phyloP scores from a whole-genome alignment of 2,797 vertebrate species.

The Argya squamiceps region DNA sequence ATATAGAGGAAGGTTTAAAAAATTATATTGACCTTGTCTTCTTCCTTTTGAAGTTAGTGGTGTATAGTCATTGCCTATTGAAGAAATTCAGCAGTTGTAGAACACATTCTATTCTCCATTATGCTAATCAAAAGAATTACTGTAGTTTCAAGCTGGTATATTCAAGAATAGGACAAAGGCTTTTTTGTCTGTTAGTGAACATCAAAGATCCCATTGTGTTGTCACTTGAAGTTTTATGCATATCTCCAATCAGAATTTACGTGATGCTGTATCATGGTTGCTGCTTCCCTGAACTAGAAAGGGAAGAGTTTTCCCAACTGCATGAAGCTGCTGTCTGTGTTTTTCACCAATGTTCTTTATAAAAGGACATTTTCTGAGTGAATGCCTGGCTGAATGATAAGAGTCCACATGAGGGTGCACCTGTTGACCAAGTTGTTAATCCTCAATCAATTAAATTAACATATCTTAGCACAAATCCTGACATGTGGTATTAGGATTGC shows the following conservation, averaged over 20 bases:
- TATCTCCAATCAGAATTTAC: not conserved
- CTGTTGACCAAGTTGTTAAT: not conserved
- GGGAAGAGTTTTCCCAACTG: not conserved
- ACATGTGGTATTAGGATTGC: not conserved
- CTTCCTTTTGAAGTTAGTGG: not conserved
- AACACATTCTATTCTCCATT: not conserved
- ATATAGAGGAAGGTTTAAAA: not conserved
- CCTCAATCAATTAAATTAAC: slow-evolving; percentile 4
- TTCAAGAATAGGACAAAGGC: not conserved
- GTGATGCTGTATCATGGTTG: not conserved
- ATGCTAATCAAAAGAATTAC: not conserved
- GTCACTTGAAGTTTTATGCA: not conserved
- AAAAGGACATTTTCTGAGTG: not conserved
- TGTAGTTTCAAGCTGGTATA: not conserved
- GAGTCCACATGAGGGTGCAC: not conserved
- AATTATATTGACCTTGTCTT: not conserved
- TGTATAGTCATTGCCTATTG: not conserved
- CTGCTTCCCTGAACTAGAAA: not conserved
- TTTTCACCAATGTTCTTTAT: not conserved
- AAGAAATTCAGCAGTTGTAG: not conserved
- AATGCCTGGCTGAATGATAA: not conserved
- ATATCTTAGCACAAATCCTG: not conserved
- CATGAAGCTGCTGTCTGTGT: not conserved
- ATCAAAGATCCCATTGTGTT: not conserved
- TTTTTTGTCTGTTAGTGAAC: not conserved